Percentiles rank a stretch among this genome's conserved stretches.
Evolutionary conservation across 2,888 invertebrate genomes (phyloP).

Genomic region (Malacosoma neustria): DNA sequence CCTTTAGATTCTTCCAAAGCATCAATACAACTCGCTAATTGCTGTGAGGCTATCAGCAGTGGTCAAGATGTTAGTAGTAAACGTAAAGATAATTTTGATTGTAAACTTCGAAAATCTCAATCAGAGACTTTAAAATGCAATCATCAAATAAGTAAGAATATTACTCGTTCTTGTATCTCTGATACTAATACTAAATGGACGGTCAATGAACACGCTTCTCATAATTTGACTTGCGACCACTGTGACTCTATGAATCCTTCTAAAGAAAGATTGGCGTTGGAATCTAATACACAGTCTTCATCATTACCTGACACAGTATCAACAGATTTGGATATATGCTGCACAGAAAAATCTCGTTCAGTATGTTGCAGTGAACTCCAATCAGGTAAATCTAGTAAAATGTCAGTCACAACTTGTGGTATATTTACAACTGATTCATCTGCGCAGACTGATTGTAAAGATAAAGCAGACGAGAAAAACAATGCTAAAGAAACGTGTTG

Average conservation of each 20-base stretch:
- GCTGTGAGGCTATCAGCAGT: constrained; percentile 1
- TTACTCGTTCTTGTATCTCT: constrained; percentile 9
- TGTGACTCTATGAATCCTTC: constrained; percentile 4
- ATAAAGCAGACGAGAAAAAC: constrained; percentile 4
- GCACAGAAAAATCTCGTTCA: constrained; percentile 3
- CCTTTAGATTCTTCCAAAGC: not conserved
- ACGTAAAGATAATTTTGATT: not conserved
- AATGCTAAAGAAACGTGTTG: constrained; percentile 3
- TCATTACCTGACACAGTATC: not conserved
- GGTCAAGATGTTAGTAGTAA: not conserved
- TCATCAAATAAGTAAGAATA: constrained; percentile 9
- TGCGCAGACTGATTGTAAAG: constrained; percentile 5
- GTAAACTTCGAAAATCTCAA: constrained; percentile 6
- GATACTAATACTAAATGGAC: constrained; percentile 6
- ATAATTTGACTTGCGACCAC: not conserved
- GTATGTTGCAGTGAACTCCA: constrained; percentile 2
- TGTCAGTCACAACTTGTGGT: not conserved
- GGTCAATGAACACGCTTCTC: constrained; percentile 3
- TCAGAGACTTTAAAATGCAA: constrained; percentile 8
- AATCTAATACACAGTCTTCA: not conserved
- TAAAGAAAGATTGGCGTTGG: constrained; percentile 2
- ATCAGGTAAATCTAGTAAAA: not conserved
- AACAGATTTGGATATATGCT: constrained; percentile 3
- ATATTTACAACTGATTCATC: not conserved
- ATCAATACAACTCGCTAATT: not conserved